phyloP scores from a whole-genome alignment of 2,113 vertebrate genomes.

The Felis catus region F.catus_Fca126_mat1.0 CM031424.1:63117501-63118000 shows the following conservation, averaged over 20 bases:
- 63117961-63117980: background rate
- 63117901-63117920: background rate
- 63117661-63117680: too few relatives aligned
- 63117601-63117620: too few relatives aligned
- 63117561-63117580: too few relatives aligned
- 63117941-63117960: constrained; percentile 16
- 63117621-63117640: too few relatives aligned
- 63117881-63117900: background rate
- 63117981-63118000: background rate
- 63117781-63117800: background rate
- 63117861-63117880: constrained; percentile 19
- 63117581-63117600: too few relatives aligned
- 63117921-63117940: constrained; percentile 4
- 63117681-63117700: too few relatives aligned
- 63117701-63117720: too few relatives aligned
- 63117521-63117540: too few relatives aligned
- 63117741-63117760: background rate
- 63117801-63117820: background rate
- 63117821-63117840: background rate
- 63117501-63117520: too few relatives aligned
- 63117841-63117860: background rate
- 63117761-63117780: background rate
- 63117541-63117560: too few relatives aligned
- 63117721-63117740: background rate
- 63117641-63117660: too few relatives aligned